Percentiles rank a stretch among this genome's conserved stretches.
These are phyloP conservation scores for Lucilia sericata DNA, from an alignment of 1,140 invertebrate genomes.

Conservation along the genomic window DNA sequence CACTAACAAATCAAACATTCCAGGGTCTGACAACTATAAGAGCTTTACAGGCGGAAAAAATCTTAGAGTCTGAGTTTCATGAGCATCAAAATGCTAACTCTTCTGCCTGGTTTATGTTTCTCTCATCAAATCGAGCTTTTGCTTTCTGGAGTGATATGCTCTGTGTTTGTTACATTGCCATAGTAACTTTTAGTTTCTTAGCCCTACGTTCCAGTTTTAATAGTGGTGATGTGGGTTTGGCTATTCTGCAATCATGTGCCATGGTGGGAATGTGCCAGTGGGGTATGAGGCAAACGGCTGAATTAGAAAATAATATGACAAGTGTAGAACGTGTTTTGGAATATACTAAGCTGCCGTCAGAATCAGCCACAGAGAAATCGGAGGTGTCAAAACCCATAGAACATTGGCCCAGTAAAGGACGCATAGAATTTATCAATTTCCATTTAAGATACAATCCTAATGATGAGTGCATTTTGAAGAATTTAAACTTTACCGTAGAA, in stretches of 20 bases:
- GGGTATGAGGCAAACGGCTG: conserved; percentile 85
- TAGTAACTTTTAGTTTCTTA: conserved; percentile 67
- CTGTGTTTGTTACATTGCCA: conserved; percentile 76
- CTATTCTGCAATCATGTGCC: conserved; percentile 83
- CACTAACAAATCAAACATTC: conserved; percentile 83
- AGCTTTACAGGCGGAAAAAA: conserved; percentile 76
- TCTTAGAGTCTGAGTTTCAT: conserved; percentile 81
- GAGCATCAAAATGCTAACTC: conserved; percentile 78
- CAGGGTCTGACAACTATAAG: conserved; percentile 85
- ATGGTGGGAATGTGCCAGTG: conserved; percentile 88
- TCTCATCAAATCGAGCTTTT: conserved; percentile 75
- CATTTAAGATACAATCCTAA: conserved; percentile 75
- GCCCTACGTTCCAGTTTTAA: conserved; percentile 65
- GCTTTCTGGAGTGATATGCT: conserved; percentile 74
- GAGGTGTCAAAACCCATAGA: conserved; percentile 68
- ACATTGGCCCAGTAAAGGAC: conserved; percentile 79
- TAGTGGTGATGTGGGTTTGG: conserved; percentile 81
- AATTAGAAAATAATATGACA: conserved; percentile 87
- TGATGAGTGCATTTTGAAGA: conserved; percentile 77
- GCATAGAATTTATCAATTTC: conserved; percentile 76
- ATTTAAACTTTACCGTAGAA: conserved; percentile 73
- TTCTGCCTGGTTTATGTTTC: conserved; percentile 76
- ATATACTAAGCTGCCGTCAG: conserved; percentile 76
- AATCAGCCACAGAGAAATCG: conserved; percentile 70
- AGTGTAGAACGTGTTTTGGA: conserved; percentile 86